Evolutionary conservation across 35 echinoderm and acorn worm species (phyloP), one percentile per base, ranked within the genome.

Genomic region (Stichopus chloronotus): DNA sequence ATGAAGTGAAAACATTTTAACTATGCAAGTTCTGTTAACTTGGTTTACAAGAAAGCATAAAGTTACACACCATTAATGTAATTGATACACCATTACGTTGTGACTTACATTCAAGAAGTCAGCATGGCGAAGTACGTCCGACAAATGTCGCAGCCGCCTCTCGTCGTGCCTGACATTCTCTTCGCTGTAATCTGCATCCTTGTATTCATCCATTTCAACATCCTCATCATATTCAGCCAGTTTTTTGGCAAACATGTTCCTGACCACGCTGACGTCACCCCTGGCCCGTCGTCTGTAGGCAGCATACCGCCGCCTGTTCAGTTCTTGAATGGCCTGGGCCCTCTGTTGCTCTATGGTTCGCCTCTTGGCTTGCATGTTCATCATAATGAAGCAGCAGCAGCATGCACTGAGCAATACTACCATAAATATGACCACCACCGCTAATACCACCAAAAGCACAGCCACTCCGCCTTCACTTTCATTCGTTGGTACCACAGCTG

Each of bases 91-190:
- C 16, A 76, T 21, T 7, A 82, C 2, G 0, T 82, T 25, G 58
- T 58, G 0, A 89, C 87, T 89, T 71, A 89, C 87, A 71, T 89
- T 89, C 7, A 89, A 61, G 57, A 89, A 89, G n/a, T 89, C 59
- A 23, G 87, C 87, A 74, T 89, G 87, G 71, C 87, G 87, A 13
- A 89, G 52, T 9, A 89, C 87, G 10, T 69, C 22, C 9, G 87
- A 71, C 9, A 89, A 25, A 63, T 89, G 87, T 5, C 60, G 59
- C 55, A 89, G 52, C 57, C 87, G 23, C 71, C 61, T 89, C 65
- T 71, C 87, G 25, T 89, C 87, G 4, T 61, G 57, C 8, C 59
- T 89, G 52, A 74, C 25, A 22, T 89, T 89, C 59, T 61, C 52
- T 61, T 89, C 65, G 12, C 59, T 89, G 87, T 89, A 74, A 83